phyloP scores from a whole-genome alignment of 2,797 vertebrate species.

The Agapornis canus region DNA sequence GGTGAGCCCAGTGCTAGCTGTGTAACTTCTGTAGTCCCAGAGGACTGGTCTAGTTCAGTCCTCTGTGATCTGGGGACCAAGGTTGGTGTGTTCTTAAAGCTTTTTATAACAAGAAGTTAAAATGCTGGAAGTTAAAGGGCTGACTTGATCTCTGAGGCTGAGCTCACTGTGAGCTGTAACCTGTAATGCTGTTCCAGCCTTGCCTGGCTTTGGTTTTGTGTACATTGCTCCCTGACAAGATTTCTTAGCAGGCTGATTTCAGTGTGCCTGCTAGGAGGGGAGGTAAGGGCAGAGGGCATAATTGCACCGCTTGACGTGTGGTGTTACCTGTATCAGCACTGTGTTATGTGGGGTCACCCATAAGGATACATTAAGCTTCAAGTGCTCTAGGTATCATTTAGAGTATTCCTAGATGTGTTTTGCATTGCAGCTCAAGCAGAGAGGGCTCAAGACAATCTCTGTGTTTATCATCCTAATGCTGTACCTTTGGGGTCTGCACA shows the following conservation, averaged over 20 bases:
- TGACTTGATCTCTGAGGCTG: not conserved
- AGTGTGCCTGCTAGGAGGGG: not conserved
- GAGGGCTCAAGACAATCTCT: not conserved
- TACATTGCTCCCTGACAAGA: not conserved
- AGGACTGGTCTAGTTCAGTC: not conserved
- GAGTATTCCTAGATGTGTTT: not conserved
- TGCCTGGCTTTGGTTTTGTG: not conserved
- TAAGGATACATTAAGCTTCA: not conserved
- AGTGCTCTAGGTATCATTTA: not conserved
- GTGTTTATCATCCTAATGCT: not conserved
- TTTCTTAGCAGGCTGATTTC: not conserved
- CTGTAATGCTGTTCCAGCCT: not conserved
- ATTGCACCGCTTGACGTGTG: accelerated
- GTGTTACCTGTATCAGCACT: not conserved
- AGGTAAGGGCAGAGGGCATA: not conserved
- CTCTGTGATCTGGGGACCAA: not conserved
- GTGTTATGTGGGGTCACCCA: not conserved
- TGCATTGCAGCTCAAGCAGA: not conserved
- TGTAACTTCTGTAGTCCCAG: not conserved
- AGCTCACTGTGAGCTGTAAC: not conserved
- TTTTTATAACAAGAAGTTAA: not conserved
- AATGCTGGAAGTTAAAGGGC: not conserved
- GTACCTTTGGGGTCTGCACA: not conserved
- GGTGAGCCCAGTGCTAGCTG: not conserved
- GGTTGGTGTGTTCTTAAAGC: not conserved